phyloP scores from a whole-genome alignment of 2,888 invertebrate genomes.

The Xestia c-nigrum region DNA sequence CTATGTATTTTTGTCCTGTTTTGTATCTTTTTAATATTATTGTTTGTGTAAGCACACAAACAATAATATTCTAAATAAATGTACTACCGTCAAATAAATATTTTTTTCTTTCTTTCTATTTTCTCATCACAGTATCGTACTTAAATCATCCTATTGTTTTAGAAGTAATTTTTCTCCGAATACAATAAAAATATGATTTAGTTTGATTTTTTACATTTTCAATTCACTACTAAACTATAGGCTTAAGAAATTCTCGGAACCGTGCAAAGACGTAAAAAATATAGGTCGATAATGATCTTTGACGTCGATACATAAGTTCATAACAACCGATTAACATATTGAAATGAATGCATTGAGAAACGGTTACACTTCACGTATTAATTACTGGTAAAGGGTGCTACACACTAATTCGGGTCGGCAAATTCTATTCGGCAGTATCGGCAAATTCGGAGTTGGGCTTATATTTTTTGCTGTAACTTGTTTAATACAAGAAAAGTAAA shows the following conservation, averaged over 20 bases:
- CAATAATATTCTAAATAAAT: too few relatives aligned
- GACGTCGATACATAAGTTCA: neutral
- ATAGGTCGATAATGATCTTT: constrained; percentile 7
- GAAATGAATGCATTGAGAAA: constrained; percentile 30
- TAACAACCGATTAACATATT: constrained; percentile 9
- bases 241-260: neutral
- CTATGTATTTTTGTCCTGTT: too few relatives aligned
- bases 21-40: too few relatives aligned
- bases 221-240: neutral
- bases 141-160: neutral
- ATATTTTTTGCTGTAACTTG: neutral
- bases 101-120: too few relatives aligned
- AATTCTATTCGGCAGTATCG: neutral
- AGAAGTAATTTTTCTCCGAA: neutral
- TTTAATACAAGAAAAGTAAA: neutral
- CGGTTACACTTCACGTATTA: constrained; percentile 42
- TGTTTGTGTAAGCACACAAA: too few relatives aligned
- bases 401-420: neutral
- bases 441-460: neutral
- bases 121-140: too few relatives aligned
- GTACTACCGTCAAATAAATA: too few relatives aligned
- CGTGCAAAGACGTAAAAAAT: neutral
- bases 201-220: neutral
- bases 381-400: constrained; percentile 33
- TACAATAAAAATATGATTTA: neutral